Conservation (phyloP, 2,113 vertebrate genomes). For the Diadophis punctatus region DNA sequence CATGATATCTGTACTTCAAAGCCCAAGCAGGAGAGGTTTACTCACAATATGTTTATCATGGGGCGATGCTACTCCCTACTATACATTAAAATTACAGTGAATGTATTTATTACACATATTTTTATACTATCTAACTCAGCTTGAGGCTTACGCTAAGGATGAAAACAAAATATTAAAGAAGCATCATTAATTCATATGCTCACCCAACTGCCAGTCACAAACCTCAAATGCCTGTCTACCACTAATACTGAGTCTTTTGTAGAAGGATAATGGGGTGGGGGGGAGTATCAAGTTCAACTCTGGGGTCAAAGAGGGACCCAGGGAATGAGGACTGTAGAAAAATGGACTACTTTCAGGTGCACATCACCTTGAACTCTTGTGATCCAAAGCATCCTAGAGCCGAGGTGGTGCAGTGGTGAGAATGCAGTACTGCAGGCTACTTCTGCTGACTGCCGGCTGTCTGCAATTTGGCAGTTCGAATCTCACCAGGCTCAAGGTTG, state of each 20-base stretch:
- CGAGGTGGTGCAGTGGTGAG: too few species aligned
- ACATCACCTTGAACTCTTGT: not conserved
- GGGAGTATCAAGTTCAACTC: not conserved
- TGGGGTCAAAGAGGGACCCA: not conserved
- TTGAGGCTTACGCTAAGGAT: not conserved
- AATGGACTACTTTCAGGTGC: not conserved
- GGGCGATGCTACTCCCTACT: not conserved
- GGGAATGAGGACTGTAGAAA: not conserved
- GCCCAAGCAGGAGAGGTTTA: not conserved
- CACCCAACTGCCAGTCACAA: not conserved
- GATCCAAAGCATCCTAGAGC: not conserved
- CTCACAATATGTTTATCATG: not conserved
- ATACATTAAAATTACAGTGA: not conserved
- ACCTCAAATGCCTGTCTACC: not conserved
- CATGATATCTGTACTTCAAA: conserved; percentile 7
- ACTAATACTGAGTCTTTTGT: not conserved
- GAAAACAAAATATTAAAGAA: not conserved
- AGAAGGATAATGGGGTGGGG: not conserved
- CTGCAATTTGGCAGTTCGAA: too few species aligned
- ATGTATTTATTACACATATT: not conserved
- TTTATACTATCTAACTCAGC: not conserved
- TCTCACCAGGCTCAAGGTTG: too few species aligned
- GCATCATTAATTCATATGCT: not conserved
- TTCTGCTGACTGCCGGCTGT: too few species aligned
- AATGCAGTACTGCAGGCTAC: too few species aligned